Evolutionary conservation across 2,888 invertebrate species (phyloP), one percentile per base, ranked within the genome.

Genomic region (Ectobius pallidus): DNA sequence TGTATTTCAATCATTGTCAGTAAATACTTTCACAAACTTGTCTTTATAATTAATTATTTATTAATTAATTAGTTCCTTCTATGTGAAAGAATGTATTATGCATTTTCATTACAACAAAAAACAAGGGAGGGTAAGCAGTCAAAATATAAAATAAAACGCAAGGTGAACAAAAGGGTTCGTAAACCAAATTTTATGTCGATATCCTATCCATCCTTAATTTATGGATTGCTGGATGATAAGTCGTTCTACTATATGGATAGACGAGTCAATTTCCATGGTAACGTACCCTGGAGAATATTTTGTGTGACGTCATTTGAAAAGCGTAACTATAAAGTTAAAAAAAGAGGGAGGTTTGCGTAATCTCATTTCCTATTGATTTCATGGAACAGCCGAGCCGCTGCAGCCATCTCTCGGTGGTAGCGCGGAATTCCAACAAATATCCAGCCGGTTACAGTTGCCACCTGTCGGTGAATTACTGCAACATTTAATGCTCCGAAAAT

Each of bases 231-330:
- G 6, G 22, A 52, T 52, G 52, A 46, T 20, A 9, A 22, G 11
- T 25, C 14, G 25, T 22, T 25, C 52, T 22, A 14, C 52, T 52
- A 22, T 22, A 25, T 58, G 30, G 7, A 58, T 58, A 58, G 25
- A 25, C 27, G 6, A 55, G 22, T 55, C 55, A 58, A 58, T 58
- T 58, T 30, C 58, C 58, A 58, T 58, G 58, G 58, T 58, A 58
- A 58, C 58, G n/a, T n/a, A n/a, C n/a, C 58, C 58, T 30, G 27
- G 27, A 58, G 58, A 58, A 58, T 30, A 30, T 16, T 58, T 30
- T n/a, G 30, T 1, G 27, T 58, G 58, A 58, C 58, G 58, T 58
- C 30, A 58, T 58, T 58, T 30, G 25, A 30, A 30, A 58, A 9
- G 58, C 58, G 58, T 30, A 58, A 30, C 30, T 16, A 58, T 30